Conservation (phyloP, 2,113 vertebrate species). For the Crotalus helleri region DNA sequence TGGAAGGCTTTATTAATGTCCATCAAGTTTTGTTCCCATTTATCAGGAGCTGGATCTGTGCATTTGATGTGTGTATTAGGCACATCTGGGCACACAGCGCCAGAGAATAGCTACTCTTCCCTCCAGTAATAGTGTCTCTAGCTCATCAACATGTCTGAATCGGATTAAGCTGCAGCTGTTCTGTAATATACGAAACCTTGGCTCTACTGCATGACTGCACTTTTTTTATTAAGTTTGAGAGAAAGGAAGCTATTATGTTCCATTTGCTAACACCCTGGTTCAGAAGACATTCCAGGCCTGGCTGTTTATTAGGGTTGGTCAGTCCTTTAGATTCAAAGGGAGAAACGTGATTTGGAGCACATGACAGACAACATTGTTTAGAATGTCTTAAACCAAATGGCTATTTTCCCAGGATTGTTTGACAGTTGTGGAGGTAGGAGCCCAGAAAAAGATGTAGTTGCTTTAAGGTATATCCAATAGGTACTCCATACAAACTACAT, state of each 20-base stretch:
- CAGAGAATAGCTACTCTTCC: neutral
- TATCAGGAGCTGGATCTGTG: neutral
- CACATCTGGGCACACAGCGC: neutral
- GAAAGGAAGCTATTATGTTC: neutral
- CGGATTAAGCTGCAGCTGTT: neutral
- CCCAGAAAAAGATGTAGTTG: neutral
- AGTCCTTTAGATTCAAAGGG: neutral
- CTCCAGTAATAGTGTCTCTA: neutral
- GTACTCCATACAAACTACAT: neutral
- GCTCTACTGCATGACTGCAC: neutral
- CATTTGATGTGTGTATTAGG: neutral
- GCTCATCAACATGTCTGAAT: slow-evolving; percentile 1
- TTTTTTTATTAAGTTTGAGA: neutral
- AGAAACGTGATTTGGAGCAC: neutral
- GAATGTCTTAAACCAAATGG: neutral
- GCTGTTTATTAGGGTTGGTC: neutral
- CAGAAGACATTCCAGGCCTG: neutral
- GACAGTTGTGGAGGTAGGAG: neutral
- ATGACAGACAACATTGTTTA: neutral
- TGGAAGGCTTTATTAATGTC: neutral
- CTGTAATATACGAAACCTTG: neutral
- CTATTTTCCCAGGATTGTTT: neutral
- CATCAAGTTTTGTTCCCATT: neutral
- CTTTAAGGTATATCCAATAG: neutral
- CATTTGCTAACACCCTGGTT: neutral